A percentile compares a stretch with the other conserved stretches of the same genome.
These are phyloP conservation scores for Sturnus vulgaris DNA, from an alignment of 2,113 vertebrate genomes.

Conservation along the genomic window DNA sequence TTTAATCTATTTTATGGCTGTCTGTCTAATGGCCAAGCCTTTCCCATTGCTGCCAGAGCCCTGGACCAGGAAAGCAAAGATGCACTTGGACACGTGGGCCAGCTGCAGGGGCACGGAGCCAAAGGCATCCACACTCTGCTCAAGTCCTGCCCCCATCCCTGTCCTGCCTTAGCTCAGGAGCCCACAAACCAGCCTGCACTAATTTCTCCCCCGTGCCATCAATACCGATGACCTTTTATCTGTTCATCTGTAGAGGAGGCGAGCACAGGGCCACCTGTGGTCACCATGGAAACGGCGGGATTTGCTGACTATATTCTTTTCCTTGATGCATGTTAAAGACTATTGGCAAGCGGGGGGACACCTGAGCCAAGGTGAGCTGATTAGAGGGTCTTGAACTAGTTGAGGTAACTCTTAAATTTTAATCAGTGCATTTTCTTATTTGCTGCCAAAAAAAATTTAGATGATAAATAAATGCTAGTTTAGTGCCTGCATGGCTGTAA, in stretches of 20 bases:
- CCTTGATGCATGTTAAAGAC: constrained; percentile 1
- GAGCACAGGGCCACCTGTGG: neutral
- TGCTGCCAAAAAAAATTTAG: constrained; percentile 19
- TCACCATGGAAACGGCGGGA: constrained; percentile 9
- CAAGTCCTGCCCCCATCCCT: neutral
- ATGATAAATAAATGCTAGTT: neutral
- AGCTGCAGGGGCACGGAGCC: neutral
- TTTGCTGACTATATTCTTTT: constrained; percentile 13
- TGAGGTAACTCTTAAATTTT: constrained; percentile 33
- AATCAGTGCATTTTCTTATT: neutral
- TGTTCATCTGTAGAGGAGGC: neutral
- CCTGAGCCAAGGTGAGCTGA: constrained; percentile 31
- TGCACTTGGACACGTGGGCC: neutral
- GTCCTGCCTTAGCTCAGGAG: neutral
- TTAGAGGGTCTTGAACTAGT: neutral
- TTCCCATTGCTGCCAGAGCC: neutral
- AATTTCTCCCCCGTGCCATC: neutral
- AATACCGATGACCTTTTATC: neutral
- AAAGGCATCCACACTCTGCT: neutral
- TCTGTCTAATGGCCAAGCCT: neutral
- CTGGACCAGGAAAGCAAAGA: neutral
- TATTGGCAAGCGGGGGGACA: neutral
- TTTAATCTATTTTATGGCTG: neutral
- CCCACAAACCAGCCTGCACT: neutral
- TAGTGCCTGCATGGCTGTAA: neutral